phyloP scores from a whole-genome alignment of 1,140 invertebrate genomes.

The Drosophila melanogaster region Release_6_plus_ISO1_MT NT_033779.5:10956501-10957000 shows the following conservation, averaged over 20 bases:
- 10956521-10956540: not conserved
- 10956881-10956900: slow-evolving; percentile 53
- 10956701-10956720: slow-evolving; percentile 40
- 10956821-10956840: slow-evolving; percentile 43
- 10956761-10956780: slow-evolving; percentile 34
- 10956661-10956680: slow-evolving; percentile 17
- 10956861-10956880: slow-evolving; percentile 36
- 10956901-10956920: slow-evolving; percentile 45
- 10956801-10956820: slow-evolving; percentile 24
- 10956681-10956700: slow-evolving; percentile 1
- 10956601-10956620: too few relatives aligned
- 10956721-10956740: slow-evolving; percentile 54
- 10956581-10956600: too few relatives aligned
- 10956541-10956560: too few relatives aligned
- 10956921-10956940: slow-evolving; percentile 1
- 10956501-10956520: not conserved
- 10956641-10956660: not conserved
- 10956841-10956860: not conserved
- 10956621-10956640: too few relatives aligned
- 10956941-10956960: too few relatives aligned
- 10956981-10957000: too few relatives aligned
- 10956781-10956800: slow-evolving; percentile 38
- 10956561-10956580: too few relatives aligned
- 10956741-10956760: slow-evolving; percentile 11
- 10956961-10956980: too few relatives aligned